Percentiles rank a stretch among this genome's conserved stretches.
These are phyloP conservation scores for Zosterops lateralis DNA, from an alignment of 2,113 vertebrate species.

Conservation along the genomic window DNA sequence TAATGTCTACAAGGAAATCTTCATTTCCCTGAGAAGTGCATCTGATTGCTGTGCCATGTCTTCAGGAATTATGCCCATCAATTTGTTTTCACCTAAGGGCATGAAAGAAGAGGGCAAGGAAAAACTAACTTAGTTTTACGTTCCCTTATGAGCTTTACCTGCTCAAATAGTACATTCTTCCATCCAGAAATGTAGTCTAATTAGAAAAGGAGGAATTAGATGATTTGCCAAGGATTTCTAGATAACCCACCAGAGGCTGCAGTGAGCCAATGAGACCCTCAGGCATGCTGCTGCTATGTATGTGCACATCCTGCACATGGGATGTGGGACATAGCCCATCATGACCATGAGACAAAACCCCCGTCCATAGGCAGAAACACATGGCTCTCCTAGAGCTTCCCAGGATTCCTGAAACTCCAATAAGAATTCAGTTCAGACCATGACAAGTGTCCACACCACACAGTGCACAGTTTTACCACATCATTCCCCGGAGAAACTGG, in stretches of 20 bases:
- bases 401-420: not conserved
- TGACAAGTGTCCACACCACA: not conserved
- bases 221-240: not conserved
- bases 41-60: not conserved
- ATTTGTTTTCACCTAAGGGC: not conserved
- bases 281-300: not conserved
- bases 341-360: not conserved
- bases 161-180: not conserved
- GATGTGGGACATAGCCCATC: not conserved
- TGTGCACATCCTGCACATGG: rapidly evolving
- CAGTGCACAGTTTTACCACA: not conserved
- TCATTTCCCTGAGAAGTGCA: not conserved
- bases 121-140: not conserved
- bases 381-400: not conserved
- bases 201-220: not conserved
- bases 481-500: not conserved
- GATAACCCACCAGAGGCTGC: not conserved
- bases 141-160: not conserved
- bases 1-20: not conserved
- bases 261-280: not conserved
- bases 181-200: not conserved
- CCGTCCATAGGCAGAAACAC: not conserved
- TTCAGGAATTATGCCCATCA: not conserved
- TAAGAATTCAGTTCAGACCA: not conserved
- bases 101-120: not conserved